Percentiles rank a stretch among this genome's conserved stretches.
Evolutionary conservation across 1,140 invertebrate species (phyloP).

Genomic region (Megalonaias nervosa): DNA sequence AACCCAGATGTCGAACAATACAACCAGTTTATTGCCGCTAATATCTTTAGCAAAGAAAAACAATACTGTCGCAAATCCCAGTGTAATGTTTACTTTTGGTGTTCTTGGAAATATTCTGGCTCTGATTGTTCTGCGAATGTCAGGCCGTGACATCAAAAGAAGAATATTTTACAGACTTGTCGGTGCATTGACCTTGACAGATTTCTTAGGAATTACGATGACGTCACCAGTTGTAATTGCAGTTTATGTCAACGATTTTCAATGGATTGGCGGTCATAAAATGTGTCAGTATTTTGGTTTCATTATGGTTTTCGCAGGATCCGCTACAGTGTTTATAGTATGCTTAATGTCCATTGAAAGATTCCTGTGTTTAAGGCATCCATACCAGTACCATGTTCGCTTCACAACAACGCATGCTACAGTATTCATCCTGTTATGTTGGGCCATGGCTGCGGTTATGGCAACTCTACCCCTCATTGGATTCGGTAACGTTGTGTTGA

Average conservation of each 20-base stretch:
- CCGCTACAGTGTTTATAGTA: slow-evolving; percentile 69
- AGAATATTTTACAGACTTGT: slow-evolving; percentile 64
- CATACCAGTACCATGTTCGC: slow-evolving; percentile 68
- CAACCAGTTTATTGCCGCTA: neutral
- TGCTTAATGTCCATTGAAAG: slow-evolving; percentile 71
- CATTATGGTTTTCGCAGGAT: slow-evolving; percentile 69
- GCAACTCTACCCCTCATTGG: slow-evolving; percentile 69
- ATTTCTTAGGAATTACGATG: slow-evolving; percentile 57
- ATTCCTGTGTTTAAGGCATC: slow-evolving; percentile 69
- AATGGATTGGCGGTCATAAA: slow-evolving; percentile 50
- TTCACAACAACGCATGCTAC: slow-evolving; percentile 61
- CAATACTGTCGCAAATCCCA: slow-evolving; percentile 50
- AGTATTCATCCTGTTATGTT: slow-evolving; percentile 60
- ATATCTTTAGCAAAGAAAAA: slow-evolving; percentile 31
- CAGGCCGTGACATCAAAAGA: slow-evolving; percentile 44
- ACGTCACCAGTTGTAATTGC: slow-evolving; percentile 63
- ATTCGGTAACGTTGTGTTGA: slow-evolving; percentile 60
- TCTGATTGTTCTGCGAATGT: slow-evolving; percentile 50
- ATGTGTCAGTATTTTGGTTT: slow-evolving; percentile 70
- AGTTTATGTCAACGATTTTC: slow-evolving; percentile 54
- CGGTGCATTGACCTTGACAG: slow-evolving; percentile 57
- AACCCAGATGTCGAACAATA: neutral
- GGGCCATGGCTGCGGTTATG: slow-evolving; percentile 62
- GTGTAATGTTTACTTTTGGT: slow-evolving; percentile 59
- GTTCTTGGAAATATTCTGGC: slow-evolving; percentile 62